These are phyloP conservation scores for Microcebus murinus DNA, from an alignment of 2,113 vertebrate genomes.

Conservation along the genomic window DNA sequence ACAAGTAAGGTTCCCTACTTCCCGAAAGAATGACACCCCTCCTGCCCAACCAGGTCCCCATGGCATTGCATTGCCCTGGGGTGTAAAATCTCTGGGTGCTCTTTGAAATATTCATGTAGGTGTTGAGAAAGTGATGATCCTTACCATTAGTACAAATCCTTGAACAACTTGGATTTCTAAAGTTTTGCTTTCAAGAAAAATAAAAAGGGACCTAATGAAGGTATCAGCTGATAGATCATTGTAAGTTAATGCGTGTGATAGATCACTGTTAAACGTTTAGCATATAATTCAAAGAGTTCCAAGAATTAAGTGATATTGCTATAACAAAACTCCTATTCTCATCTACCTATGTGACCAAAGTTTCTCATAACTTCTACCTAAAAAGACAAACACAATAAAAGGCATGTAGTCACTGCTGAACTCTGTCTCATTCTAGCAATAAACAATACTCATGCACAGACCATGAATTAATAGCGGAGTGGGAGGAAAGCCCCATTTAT, in stretches of 20 bases:
- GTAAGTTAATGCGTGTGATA: background rate
- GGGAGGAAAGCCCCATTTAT: background rate
- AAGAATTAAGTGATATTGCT: background rate
- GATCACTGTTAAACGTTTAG: background rate
- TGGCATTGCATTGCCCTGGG: background rate
- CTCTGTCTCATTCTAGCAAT: background rate
- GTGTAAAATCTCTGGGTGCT: background rate
- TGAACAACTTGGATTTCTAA: background rate
- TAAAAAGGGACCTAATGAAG: background rate
- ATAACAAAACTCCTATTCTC: background rate
- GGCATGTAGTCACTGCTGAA: background rate
- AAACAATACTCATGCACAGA: background rate
- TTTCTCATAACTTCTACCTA: background rate
- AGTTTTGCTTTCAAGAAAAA: background rate
- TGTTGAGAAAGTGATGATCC: background rate
- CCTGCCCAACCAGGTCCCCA: background rate
- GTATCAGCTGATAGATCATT: background rate
- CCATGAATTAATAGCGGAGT: background rate
- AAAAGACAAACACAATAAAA: background rate
- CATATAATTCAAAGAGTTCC: background rate
- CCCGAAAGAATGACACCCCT: background rate
- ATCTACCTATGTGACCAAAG: background rate
- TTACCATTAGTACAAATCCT: background rate
- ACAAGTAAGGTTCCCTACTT: background rate
- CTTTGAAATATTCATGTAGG: background rate